phyloP scores from a whole-genome alignment of 2,113 vertebrate species.

The Alaudala cheleensis region DNA sequence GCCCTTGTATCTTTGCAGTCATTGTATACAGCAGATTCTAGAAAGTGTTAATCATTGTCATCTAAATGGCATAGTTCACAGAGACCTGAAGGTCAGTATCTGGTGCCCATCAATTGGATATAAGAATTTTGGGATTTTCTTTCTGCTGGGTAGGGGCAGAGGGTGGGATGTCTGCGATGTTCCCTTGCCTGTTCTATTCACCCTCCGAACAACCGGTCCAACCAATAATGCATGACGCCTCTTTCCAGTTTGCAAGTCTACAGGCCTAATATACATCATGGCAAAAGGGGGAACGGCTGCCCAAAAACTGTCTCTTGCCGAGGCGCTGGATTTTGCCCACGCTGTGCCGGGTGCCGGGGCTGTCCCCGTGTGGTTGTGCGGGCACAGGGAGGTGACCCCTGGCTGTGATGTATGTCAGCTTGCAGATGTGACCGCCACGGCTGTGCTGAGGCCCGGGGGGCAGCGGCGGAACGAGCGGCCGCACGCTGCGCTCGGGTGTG shows the following conservation, averaged over 20 bases:
- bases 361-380: background rate
- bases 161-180: slow-evolving; percentile 59
- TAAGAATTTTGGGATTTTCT: slow-evolving; percentile 29
- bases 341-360: background rate
- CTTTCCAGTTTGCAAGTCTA: slow-evolving; percentile 74
- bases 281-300: slow-evolving; percentile 16
- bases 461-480: slow-evolving; percentile 52
- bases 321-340: background rate
- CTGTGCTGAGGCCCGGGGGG: slow-evolving; percentile 79
- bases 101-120: slow-evolving; percentile 72
- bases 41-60: slow-evolving; percentile 99
- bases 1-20: slow-evolving; percentile 90
- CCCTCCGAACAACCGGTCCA: background rate
- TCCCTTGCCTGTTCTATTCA: slow-evolving; percentile 55
- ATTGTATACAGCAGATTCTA: slow-evolving; percentile 99
- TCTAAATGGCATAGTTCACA: slow-evolving; percentile 96
- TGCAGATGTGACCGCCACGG: slow-evolving; percentile 77
- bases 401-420: slow-evolving; percentile 73
- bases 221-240: slow-evolving; percentile 81
- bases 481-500: slow-evolving; percentile 36
- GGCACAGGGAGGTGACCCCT: background rate
- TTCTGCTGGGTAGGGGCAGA: slow-evolving; percentile 61
- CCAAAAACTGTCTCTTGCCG: background rate
- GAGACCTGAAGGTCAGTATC: slow-evolving; percentile 98
- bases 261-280: slow-evolving; percentile 76